A percentile compares a stretch with the other conserved stretches of the same genome.
Conservation (phyloP, 2,888 invertebrate species). For the Blastobasis adustella region DNA sequence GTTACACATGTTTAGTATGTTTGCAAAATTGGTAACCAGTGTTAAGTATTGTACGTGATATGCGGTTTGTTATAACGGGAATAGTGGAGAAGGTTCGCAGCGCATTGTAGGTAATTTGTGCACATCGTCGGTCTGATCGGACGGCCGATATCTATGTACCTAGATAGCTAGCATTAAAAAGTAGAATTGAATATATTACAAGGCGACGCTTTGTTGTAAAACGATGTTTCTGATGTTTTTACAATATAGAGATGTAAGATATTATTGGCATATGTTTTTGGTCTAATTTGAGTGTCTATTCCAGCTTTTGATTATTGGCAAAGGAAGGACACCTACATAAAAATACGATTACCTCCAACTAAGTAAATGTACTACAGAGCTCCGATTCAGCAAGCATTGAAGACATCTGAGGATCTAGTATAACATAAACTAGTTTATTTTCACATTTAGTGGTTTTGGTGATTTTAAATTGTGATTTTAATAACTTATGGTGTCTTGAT, state of each 20-base stretch:
- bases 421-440: conserved; percentile 66
- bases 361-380: conserved; percentile 65
- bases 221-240: conserved; percentile 20
- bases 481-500: conserved; percentile 49
- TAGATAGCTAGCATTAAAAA: conserved; percentile 43
- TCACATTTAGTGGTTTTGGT: conserved; percentile 60
- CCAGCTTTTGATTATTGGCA: conserved; percentile 50
- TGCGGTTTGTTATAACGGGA: conserved; percentile 25
- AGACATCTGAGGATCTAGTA: conserved; percentile 87
- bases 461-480: conserved; percentile 46
- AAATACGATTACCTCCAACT: conserved; percentile 46
- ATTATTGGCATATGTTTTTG: conserved; percentile 16
- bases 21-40: conserved; percentile 25
- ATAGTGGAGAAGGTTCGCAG: conserved; percentile 20
- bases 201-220: conserved; percentile 37
- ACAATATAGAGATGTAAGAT: conserved; percentile 14
- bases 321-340: conserved; percentile 33
- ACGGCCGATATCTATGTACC: conserved; percentile 49
- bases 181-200: conserved; percentile 41
- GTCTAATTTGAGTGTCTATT: conserved; percentile 43
- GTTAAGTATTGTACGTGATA: conserved; percentile 27
- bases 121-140: conserved; percentile 42
- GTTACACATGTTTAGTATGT: conserved; percentile 27
- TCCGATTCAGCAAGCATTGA: conserved; percentile 92
- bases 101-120: conserved; percentile 49